A percentile compares a stretch with the other conserved stretches of the same genome.
These are phyloP conservation scores for Dipodomys stephensi DNA, from an alignment of 2,113 vertebrate species.

Conservation along the genomic window DNA sequence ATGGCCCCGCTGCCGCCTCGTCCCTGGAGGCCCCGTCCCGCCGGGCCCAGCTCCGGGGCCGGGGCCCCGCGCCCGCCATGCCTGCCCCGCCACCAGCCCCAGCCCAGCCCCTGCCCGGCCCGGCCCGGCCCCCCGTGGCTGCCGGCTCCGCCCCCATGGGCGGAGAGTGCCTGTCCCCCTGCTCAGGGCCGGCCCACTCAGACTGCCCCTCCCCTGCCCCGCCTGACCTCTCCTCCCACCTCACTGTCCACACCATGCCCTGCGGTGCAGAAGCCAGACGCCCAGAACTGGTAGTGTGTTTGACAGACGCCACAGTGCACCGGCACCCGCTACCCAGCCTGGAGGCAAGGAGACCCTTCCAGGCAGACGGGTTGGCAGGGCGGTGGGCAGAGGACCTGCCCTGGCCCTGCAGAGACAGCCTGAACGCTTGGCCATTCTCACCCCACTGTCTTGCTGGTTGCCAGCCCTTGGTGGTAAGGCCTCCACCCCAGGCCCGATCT, in stretches of 20 bases:
- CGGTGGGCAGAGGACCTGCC: too few relatives aligned
- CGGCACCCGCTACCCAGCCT: too few relatives aligned
- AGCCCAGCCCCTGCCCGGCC: too few relatives aligned
- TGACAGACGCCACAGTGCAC: too few relatives aligned
- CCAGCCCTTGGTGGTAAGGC: too few relatives aligned
- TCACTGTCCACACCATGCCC: neutral
- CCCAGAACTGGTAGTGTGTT: neutral
- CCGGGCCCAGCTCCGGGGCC: slow-evolving; percentile 10
- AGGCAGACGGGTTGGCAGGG: too few relatives aligned
- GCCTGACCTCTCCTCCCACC: neutral
- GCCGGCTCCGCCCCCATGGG: neutral
- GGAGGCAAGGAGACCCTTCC: too few relatives aligned
- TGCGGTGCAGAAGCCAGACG: neutral
- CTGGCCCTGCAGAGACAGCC: too few relatives aligned
- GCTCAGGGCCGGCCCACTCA: neutral
- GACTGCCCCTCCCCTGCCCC: neutral
- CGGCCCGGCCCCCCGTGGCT: neutral
- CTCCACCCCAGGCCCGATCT: neutral
- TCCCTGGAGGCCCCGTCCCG: neutral
- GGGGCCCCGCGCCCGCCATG: slow-evolving; percentile 61
- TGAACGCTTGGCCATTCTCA: too few relatives aligned
- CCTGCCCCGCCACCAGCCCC: neutral
- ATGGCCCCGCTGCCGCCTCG: neutral
- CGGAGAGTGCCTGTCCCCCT: neutral
- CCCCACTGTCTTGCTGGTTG: too few relatives aligned